Evolutionary conservation across 2,113 vertebrate species (phyloP).

Genomic region (Phylloscopus trochiloides): DNA sequence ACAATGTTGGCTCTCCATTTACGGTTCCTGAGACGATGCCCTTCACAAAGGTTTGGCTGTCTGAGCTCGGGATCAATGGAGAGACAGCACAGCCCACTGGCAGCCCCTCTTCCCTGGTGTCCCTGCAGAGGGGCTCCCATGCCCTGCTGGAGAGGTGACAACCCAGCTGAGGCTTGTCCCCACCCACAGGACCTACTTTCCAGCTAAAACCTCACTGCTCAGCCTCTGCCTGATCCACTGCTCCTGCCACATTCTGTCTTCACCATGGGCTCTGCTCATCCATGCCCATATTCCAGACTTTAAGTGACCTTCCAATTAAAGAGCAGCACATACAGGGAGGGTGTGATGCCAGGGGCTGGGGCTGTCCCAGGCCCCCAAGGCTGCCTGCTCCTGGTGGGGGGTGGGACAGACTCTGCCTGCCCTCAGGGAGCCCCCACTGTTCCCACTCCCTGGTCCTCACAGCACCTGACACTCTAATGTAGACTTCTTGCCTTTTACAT

Average conservation of each 20-base stretch:
- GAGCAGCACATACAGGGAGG: not conserved
- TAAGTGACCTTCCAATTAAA: not conserved
- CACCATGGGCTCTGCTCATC: not conserved
- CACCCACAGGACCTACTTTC: fast-evolving
- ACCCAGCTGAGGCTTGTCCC: not conserved
- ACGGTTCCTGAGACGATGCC: not conserved
- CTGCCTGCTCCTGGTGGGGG: not conserved
- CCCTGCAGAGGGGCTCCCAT: not conserved
- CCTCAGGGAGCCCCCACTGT: not conserved
- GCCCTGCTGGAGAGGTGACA: fast-evolving
- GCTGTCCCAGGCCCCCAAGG: fast-evolving
- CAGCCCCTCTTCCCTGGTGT: not conserved
- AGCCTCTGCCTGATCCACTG: not conserved
- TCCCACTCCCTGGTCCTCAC: not conserved
- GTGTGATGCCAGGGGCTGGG: fast-evolving
- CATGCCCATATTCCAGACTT: not conserved
- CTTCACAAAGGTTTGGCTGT: not conserved
- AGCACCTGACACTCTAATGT: not conserved
- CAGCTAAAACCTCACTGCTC: not conserved
- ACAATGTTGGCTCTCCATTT: not conserved
- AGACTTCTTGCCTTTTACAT: not conserved
- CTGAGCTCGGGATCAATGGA: not conserved
- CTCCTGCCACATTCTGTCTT: not conserved
- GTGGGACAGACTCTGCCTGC: not conserved
- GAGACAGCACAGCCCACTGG: not conserved